A percentile compares a stretch with the other conserved stretches of the same genome.
These are phyloP conservation scores for Platyura marginata DNA, from an alignment of 1,140 invertebrate species.

Conservation along the genomic window DNA sequence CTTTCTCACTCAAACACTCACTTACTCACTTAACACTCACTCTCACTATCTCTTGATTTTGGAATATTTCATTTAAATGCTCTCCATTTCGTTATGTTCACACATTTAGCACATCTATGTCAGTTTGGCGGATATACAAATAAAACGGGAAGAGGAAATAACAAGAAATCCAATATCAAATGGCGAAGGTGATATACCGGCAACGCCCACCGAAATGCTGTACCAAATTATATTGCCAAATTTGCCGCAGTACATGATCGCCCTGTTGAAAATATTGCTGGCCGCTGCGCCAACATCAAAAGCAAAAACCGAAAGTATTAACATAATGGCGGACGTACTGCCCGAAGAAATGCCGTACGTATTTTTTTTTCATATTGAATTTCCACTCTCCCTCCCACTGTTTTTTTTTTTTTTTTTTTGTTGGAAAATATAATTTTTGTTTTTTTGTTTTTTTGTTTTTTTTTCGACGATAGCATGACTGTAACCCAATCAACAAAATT, in stretches of 20 bases:
- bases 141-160: conserved; percentile 67
- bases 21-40: too few species aligned
- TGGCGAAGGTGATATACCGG: conserved; percentile 47
- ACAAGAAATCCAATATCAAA: conserved; percentile 57
- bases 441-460: too few species aligned
- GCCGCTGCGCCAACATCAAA: conserved; percentile 96
- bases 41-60: too few species aligned
- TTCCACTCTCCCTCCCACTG: too few species aligned
- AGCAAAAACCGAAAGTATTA: conserved; percentile 94
- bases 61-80: too few species aligned
- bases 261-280: conserved; percentile 87
- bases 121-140: conserved; percentile 65
- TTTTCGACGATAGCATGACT: too few species aligned
- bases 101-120: conserved; percentile 73
- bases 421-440: too few species aligned
- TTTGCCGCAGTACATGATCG: conserved; percentile 93
- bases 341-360: conserved; percentile 95
- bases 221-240: conserved; percentile 85
- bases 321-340: conserved; percentile 93
- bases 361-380: too few species aligned
- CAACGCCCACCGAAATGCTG: conserved; percentile 70
- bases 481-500: conserved; percentile 94
- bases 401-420: too few species aligned
- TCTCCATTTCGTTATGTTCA: too few species aligned
- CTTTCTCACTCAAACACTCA: too few species aligned